Base-by-base conservation (phyloP, 2,113 vertebrate genomes). In the Narcine bancroftii region DNA sequence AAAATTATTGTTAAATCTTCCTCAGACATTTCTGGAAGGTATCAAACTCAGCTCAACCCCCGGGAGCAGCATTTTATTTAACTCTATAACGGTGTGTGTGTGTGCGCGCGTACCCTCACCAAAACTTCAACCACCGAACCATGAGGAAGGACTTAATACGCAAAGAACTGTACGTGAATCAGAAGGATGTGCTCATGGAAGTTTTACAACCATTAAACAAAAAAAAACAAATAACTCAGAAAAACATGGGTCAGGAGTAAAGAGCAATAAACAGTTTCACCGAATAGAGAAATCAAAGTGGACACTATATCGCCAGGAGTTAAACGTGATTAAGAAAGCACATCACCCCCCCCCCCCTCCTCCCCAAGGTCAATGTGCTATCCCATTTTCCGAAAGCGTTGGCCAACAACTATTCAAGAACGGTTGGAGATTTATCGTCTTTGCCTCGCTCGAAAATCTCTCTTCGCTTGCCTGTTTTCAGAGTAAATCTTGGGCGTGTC, bases 111-210 rank as follows among this genome's bases (percentile, higher is more conserved):
- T 79, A 7, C 33, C 36, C n/a, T 36, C 36, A 0, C 9, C 53
- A 69, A 17, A 5, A 26, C 19, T 21, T 21, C 66, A 26, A 24
- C 79, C 11, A 26, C 47, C 26, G 47, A 83, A 47, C 29, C 79
- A 83, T 29, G n/a, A 60, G 53, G 53, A 87, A 87, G 81, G 53
- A 60, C 60, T 87, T 87, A 87, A 19, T 9, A n/a, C 81, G 53
- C 56, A n/a, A 36, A 36, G 81, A 87, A 19, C 53, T 36, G 81
- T 87, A n/a, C 53, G 81, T 63, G 81, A n/a, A 36, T 47, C 42
- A 79, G 76, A 79, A 50, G 3, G 21, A 45, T 21, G 10, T 36
- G 33, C 33, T 63, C 81, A 60, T 87, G 81, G 81, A 87, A 87
- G 53, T 87, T 87, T 87, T 36, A 63, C 81, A 60, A 60, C 21